Evolutionary conservation across 2,888 invertebrate genomes (phyloP).

Genomic region (Melanostoma mellinum): DNA sequence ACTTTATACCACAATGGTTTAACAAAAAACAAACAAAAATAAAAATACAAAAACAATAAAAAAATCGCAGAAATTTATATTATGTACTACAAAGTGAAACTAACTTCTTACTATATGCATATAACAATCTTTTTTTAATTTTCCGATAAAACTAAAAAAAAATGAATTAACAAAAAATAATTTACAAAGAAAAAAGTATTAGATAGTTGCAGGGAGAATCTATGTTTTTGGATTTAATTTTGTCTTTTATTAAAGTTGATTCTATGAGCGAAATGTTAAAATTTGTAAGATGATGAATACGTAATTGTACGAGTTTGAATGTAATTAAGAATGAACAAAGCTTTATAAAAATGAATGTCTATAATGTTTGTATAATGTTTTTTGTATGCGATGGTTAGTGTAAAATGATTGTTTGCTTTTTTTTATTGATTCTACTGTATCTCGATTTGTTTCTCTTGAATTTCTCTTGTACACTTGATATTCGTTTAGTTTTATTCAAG

Average conservation of each 20-base stretch:
- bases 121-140: slow-evolving; percentile 63
- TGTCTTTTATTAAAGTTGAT: slow-evolving; percentile 11
- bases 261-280: slow-evolving; percentile 37
- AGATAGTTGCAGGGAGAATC: slow-evolving; percentile 33
- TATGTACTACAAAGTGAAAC: slow-evolving; percentile 24
- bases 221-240: slow-evolving; percentile 9
- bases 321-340: slow-evolving; percentile 55
- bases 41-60: slow-evolving; percentile 14
- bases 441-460: slow-evolving; percentile 12
- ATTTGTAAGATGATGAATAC: slow-evolving; percentile 41
- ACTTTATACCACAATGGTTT: neutral
- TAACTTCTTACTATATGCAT: slow-evolving; percentile 51
- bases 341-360: slow-evolving; percentile 56
- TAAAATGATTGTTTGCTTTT: slow-evolving; percentile 32
- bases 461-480: slow-evolving; percentile 19
- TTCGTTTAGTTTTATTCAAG: slow-evolving; percentile 25
- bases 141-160: slow-evolving; percentile 38
- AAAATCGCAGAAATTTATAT: slow-evolving; percentile 53
- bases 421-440: neutral
- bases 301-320: slow-evolving; percentile 51
- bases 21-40: slow-evolving; percentile 7
- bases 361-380: slow-evolving; percentile 50
- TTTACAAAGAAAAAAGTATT: slow-evolving; percentile 43
- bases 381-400: slow-evolving; percentile 55
- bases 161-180: neutral